phyloP scores from a whole-genome alignment of 1,140 invertebrate genomes.

The Pogonus chalceus region DNA sequence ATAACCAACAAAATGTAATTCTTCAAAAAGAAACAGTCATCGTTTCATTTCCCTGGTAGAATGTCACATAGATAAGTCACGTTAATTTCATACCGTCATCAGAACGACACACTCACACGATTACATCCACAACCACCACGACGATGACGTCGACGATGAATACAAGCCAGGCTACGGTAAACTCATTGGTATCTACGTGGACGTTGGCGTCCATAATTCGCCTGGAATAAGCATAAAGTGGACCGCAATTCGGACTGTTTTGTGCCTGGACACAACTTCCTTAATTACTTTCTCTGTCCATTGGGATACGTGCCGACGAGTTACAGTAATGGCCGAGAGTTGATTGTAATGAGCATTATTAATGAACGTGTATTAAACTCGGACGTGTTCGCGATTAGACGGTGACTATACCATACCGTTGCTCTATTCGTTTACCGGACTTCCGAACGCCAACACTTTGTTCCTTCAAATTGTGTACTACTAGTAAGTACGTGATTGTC shows the following conservation, averaged over 20 bases:
- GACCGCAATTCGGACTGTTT: not conserved
- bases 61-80: not conserved
- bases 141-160: not conserved
- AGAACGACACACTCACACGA: too few species aligned
- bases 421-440: too few species aligned
- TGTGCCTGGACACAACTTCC: not conserved
- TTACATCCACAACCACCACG: too few species aligned
- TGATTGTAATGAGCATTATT: conserved; percentile 7
- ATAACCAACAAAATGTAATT: too few species aligned
- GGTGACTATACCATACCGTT: too few species aligned
- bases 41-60: too few species aligned
- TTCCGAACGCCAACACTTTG: too few species aligned
- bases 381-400: conserved; percentile 1
- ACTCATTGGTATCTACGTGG: not conserved
- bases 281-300: conserved; percentile 6
- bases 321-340: not conserved
- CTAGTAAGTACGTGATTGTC: too few species aligned
- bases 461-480: too few species aligned
- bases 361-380: conserved; percentile 5
- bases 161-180: not conserved
- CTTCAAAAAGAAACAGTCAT: too few species aligned
- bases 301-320: not conserved
- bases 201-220: not conserved
- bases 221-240: conserved; percentile 4
- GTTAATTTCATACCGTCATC: not conserved